Conservation (phyloP, 1,140 invertebrate genomes). For the Chrysopa pallens region DNA sequence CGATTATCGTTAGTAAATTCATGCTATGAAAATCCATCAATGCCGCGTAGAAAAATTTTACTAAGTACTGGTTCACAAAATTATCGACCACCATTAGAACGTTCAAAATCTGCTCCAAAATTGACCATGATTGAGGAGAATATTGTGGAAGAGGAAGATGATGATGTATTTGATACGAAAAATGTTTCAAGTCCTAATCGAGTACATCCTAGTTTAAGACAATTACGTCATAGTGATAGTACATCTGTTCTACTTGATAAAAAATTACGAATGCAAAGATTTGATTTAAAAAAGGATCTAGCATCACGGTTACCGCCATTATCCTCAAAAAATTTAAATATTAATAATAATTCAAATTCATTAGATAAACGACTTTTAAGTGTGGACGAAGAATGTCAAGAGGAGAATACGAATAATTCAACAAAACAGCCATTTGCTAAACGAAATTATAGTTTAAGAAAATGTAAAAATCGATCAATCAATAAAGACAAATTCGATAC, state of each 20-base stretch:
- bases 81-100: conserved; percentile 77
- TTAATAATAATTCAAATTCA: background rate
- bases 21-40: conserved; percentile 68
- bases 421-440: background rate
- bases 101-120: conserved; percentile 90
- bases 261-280: conserved; percentile 5
- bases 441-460: conserved; percentile 2
- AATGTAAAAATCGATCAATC: background rate
- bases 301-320: conserved; percentile 3
- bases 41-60: conserved; percentile 60
- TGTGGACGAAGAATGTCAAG: conserved; percentile 2
- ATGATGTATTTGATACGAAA: conserved; percentile 21
- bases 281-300: conserved; percentile 4
- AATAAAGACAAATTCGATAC: background rate
- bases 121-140: conserved; percentile 87
- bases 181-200: conserved; percentile 8
- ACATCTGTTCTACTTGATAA: conserved; percentile 9
- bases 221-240: conserved; percentile 15
- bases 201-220: conserved; percentile 5
- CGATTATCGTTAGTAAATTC: conserved; percentile 76
- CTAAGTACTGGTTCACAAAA: conserved; percentile 63
- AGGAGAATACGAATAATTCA: background rate
- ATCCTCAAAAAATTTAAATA: conserved; percentile 3
- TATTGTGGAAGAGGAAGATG: conserved; percentile 63
- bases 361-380: background rate